Conservation (phyloP, 1,140 invertebrate species). For the Listronotus bonariensis region DNA sequence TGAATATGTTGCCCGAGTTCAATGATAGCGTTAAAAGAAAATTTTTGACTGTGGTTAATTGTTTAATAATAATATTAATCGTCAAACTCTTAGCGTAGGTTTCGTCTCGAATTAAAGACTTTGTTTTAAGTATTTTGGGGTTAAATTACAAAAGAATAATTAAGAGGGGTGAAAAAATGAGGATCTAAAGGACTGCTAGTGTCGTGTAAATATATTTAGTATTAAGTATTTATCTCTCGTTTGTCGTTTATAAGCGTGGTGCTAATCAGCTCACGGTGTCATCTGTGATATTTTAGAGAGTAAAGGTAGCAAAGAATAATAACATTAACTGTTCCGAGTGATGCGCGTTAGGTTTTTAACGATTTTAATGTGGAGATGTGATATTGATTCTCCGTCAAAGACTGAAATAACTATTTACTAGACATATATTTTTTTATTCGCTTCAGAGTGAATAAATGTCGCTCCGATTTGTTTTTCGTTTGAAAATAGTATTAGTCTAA, state of each 20-base stretch:
- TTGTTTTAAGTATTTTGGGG: slow-evolving; percentile 12
- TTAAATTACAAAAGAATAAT: slow-evolving; percentile 18
- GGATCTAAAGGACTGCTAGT: slow-evolving; percentile 51
- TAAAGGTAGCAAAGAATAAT: slow-evolving; percentile 53
- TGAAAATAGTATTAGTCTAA: not conserved
- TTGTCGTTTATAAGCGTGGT: slow-evolving; percentile 54
- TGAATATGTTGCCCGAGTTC: too few species aligned
- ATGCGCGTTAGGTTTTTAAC: slow-evolving; percentile 41
- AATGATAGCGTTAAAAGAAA: too few species aligned
- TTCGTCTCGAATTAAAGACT: slow-evolving; percentile 5
- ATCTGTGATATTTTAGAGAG: slow-evolving; percentile 56
- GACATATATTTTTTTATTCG: slow-evolving; percentile 48
- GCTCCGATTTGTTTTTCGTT: slow-evolving; percentile 5
- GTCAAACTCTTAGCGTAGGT: not conserved
- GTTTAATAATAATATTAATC: not conserved
- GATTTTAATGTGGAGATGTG: slow-evolving; percentile 51
- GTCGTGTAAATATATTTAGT: slow-evolving; percentile 53
- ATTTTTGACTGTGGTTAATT: not conserved
- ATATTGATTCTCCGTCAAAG: slow-evolving; percentile 54
- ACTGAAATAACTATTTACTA: slow-evolving; percentile 53
- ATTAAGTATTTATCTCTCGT: slow-evolving; percentile 54
- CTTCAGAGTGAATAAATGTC: not conserved
- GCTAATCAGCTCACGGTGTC: slow-evolving; percentile 50
- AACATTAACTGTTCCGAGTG: slow-evolving; percentile 53
- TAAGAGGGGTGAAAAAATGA: slow-evolving; percentile 13